Evolutionary conservation across 2,888 invertebrate genomes (phyloP), one percentile per base, ranked within the genome.

Genomic region (Tenthredo mesomela): DNA sequence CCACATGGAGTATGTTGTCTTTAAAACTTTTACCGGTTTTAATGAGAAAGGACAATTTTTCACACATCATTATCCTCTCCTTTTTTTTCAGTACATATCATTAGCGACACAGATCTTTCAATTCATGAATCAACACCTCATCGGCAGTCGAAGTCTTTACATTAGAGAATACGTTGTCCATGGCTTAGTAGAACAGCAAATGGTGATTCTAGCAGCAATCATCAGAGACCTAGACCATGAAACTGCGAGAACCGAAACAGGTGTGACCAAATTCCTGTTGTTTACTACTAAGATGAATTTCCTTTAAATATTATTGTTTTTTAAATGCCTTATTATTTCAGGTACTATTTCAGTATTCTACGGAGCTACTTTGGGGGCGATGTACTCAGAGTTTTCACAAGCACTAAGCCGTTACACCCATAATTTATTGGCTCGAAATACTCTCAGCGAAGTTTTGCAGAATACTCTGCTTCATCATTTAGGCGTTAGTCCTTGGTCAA

Each of bases 201-300:
- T 98, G 95, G 96, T 97, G 12, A 95, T 98, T 88, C 94, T 99
- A 85, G 97, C 98, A 0, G 97, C 97, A 9, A 96, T 99, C 73
- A 96, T 99, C 82, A 96, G 97, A 89, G 98, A 99, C 93, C 94
- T 99, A 84, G 99, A 99, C 93, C 95, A 97, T 82, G 98, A 99
- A 94, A 97, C 97, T 1, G 96, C 97, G 7, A 94, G 97, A 84
- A 96, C 97, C 6, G 98, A 98, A 90, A 96, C 96, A 88, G 96
- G 95, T 95, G 37, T 40, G n/a, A 61, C 9, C n/a, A 67, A 25
- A 50, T 47, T 21, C 43, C 37, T 80, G 29, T 70, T n/a, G 12
- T 70, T 33, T 0, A 37, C 7, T 86, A 93, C 93, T 0, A 93
- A 93, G 2, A 92, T 93, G 54, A 58, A 89, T 40, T 86, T 73